These are phyloP conservation scores for Pedicia rivosa DNA, from an alignment of 2,888 invertebrate species.

Conservation along the genomic window DNA sequence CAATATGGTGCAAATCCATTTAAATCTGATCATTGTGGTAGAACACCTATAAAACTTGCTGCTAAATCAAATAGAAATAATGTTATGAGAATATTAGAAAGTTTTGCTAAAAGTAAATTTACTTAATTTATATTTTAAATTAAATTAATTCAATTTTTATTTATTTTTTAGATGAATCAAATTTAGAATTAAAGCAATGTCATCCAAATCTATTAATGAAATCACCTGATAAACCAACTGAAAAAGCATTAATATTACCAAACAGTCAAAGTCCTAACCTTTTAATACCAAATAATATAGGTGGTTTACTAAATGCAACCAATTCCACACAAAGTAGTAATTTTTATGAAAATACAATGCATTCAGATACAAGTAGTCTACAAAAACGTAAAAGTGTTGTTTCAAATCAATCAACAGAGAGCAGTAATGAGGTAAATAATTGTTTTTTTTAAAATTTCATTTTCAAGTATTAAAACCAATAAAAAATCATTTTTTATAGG, in stretches of 20 bases:
- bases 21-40: slow-evolving; percentile 73
- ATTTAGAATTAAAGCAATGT: slow-evolving; percentile 26
- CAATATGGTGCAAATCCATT: slow-evolving; percentile 75
- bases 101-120: slow-evolving; percentile 35
- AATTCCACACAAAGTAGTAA: slow-evolving; percentile 32
- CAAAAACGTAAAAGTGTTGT: slow-evolving; percentile 32
- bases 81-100: slow-evolving; percentile 64
- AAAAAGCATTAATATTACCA: slow-evolving; percentile 10
- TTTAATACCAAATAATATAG: slow-evolving; percentile 17
- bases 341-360: slow-evolving; percentile 32
- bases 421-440: slow-evolving; percentile 29
- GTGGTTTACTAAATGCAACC: slow-evolving; percentile 24
- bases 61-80: slow-evolving; percentile 80
- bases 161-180: slow-evolving; percentile 24
- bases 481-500: slow-evolving; percentile 18
- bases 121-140: not conserved
- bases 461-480: not conserved
- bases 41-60: slow-evolving; percentile 77
- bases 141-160: not conserved
- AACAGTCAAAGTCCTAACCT: slow-evolving; percentile 12
- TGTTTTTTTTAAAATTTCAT: not conserved
- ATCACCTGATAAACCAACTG: slow-evolving; percentile 29
- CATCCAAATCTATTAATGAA: slow-evolving; percentile 26
- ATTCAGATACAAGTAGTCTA: slow-evolving; percentile 30
- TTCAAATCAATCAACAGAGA: slow-evolving; percentile 33